phyloP scores from a whole-genome alignment of 2,797 vertebrate species.

The Sebastes hubbsi region DNA sequence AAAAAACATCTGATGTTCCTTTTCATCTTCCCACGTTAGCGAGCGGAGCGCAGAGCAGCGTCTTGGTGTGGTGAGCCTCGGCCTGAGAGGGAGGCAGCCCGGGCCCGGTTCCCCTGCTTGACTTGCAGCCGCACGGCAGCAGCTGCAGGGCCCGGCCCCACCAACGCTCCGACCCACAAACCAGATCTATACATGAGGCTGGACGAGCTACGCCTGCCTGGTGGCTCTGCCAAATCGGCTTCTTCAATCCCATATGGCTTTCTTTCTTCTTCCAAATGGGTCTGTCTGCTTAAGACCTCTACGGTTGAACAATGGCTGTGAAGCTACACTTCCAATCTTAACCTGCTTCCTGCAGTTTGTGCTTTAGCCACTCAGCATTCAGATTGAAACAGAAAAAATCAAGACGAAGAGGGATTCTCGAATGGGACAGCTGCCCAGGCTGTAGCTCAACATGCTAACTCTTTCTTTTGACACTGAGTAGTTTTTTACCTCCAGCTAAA shows the following conservation, averaged over 20 bases:
- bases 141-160: constrained; percentile 72
- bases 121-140: constrained; percentile 71
- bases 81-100: constrained; percentile 55
- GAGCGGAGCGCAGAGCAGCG: constrained; percentile 40
- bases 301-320: background rate
- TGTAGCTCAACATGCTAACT: constrained; percentile 3
- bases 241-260: constrained; percentile 6
- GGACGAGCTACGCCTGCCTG: constrained; percentile 59
- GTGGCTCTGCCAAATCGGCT: constrained; percentile 46
- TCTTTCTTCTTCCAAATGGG: constrained; percentile 19
- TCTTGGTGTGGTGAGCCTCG: constrained; percentile 72
- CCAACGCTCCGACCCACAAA: constrained; percentile 67
- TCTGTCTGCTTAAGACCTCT: background rate
- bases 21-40: constrained; percentile 73
- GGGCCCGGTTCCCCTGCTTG: constrained; percentile 53
- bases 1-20: constrained; percentile 68
- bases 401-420: background rate
- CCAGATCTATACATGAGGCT: constrained; percentile 61
- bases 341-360: background rate
- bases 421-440: constrained; percentile 10
- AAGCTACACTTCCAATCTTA: background rate
- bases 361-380: background rate
- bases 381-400: background rate
- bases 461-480: constrained; percentile 17
- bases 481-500: constrained; percentile 30